Conservation (phyloP, 2,888 invertebrate species). For the Netelia fuscicornis region DNA sequence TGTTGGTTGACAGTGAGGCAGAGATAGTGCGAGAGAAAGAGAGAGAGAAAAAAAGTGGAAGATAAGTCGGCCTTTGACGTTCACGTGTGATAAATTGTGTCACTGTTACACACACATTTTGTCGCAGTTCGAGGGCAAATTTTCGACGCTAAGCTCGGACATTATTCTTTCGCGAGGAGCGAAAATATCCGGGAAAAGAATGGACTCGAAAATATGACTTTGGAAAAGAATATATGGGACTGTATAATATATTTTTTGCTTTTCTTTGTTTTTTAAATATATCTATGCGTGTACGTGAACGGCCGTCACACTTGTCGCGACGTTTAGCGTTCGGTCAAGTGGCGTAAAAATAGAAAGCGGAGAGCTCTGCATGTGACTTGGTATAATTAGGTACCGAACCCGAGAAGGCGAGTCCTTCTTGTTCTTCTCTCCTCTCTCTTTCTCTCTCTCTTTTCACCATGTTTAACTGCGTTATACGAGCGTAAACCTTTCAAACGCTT, state of each 20-base stretch:
- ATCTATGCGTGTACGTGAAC: conserved; percentile 31
- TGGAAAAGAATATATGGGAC: conserved; percentile 11
- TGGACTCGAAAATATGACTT: conserved; percentile 37
- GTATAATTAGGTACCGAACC: conserved; percentile 83
- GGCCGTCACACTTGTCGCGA: conserved; percentile 74
- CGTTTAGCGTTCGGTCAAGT: conserved; percentile 81
- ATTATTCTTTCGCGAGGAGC: neutral
- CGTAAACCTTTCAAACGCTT: conserved; percentile 71
- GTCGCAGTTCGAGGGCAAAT: conserved; percentile 15
- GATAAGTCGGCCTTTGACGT: conserved; percentile 42
- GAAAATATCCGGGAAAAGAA: conserved; percentile 29
- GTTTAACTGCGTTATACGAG: conserved; percentile 74
- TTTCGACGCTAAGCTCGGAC: neutral
- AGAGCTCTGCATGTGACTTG: conserved; percentile 83
- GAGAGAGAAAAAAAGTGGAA: neutral
- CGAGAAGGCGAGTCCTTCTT: conserved; percentile 71
- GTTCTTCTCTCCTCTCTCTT: conserved; percentile 28
- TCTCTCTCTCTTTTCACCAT: conserved; percentile 67
- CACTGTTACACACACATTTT: conserved; percentile 6
- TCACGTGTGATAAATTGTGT: conserved; percentile 33
- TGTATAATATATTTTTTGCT: neutral
- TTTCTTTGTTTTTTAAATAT: neutral
- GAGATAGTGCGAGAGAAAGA: neutral
- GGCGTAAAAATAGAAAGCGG: conserved; percentile 83
- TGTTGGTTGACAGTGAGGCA: neutral